Percentiles rank a stretch among this genome's conserved stretches.
phyloP scores from a whole-genome alignment of 1,140 invertebrate genomes.

The Amyelois transitella region DNA sequence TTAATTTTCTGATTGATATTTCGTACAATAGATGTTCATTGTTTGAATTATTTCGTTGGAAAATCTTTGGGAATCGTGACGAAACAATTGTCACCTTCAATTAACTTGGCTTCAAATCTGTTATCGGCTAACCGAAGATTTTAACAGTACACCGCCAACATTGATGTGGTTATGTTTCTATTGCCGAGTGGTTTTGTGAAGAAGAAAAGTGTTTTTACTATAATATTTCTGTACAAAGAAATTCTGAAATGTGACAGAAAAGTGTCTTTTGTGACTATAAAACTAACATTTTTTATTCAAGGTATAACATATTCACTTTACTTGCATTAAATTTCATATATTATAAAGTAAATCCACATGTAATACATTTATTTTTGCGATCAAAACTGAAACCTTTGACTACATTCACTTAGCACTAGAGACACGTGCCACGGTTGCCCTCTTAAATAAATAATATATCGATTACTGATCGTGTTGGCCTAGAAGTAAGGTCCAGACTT shows the following conservation, averaged over 20 bases:
- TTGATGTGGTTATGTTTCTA: conserved; percentile 2
- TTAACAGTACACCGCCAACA: conserved; percentile 4
- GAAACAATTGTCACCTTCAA: conserved; percentile 30
- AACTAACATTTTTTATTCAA: too few relatives aligned
- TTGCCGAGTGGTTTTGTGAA: neutral
- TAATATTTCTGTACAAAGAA: neutral
- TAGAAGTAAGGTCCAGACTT: too few relatives aligned
- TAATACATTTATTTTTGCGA: too few relatives aligned
- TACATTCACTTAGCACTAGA: too few relatives aligned
- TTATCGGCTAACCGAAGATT: neutral
- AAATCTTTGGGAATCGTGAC: conserved; percentile 40
- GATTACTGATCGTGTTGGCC: too few relatives aligned
- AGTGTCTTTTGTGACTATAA: too few relatives aligned
- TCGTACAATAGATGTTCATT: neutral
- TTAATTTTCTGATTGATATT: conserved; percentile 1
- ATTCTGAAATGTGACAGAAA: neutral
- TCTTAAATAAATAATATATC: too few relatives aligned
- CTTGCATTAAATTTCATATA: too few relatives aligned
- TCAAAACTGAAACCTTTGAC: too few relatives aligned
- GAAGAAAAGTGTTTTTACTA: neutral
- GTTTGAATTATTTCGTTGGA: conserved; percentile 16
- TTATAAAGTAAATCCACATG: too few relatives aligned
- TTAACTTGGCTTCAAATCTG: conserved; percentile 5
- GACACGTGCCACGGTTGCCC: too few relatives aligned
- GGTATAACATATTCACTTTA: too few relatives aligned